phyloP scores from a whole-genome alignment of 2,113 vertebrate genomes.

The Platichthys flesus region DNA sequence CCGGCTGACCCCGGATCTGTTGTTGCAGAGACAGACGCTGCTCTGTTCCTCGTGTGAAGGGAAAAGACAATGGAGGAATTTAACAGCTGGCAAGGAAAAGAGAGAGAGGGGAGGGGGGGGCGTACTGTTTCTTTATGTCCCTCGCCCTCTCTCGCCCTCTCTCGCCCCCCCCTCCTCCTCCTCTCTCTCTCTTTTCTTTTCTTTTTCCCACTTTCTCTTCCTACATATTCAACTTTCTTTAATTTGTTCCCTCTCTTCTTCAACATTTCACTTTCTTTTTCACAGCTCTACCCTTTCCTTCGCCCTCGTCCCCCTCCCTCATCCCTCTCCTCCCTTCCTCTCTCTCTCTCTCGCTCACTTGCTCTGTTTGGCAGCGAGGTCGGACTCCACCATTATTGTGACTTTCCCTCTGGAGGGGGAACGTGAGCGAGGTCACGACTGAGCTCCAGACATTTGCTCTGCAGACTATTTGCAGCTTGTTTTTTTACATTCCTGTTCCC shows the following conservation, averaged over 20 bases:
- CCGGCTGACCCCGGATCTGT: no score
- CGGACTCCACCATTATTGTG: constrained; percentile 22
- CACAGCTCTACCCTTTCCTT: neutral
- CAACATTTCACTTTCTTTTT: constrained; percentile 3
- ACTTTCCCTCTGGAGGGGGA: constrained; percentile 1
- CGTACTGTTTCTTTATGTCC: neutral
- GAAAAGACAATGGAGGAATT: constrained; percentile 66
- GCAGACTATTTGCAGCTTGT: constrained; percentile 1
- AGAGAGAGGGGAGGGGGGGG: constrained; percentile 28
- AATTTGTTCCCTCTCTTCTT: neutral
- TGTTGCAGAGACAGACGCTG: no score
- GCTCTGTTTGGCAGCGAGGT: constrained; percentile 26
- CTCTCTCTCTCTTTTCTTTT: no score
- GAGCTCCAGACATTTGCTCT: constrained; percentile 44
- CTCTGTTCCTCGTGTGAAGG: neutral
- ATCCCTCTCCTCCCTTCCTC: no score
- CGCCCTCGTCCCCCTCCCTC: no score
- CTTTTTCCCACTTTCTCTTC: neutral
- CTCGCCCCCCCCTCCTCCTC: neutral
- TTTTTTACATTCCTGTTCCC: neutral
- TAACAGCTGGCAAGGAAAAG: constrained; percentile 64
- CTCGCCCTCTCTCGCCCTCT: neutral
- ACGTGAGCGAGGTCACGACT: neutral
- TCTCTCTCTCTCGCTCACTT: neutral
- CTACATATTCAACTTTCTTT: neutral